Evolutionary conservation across 2,113 vertebrate species (phyloP), one percentile per base, ranked within the genome.

Genomic region (Oxyruncus cristatus): DNA sequence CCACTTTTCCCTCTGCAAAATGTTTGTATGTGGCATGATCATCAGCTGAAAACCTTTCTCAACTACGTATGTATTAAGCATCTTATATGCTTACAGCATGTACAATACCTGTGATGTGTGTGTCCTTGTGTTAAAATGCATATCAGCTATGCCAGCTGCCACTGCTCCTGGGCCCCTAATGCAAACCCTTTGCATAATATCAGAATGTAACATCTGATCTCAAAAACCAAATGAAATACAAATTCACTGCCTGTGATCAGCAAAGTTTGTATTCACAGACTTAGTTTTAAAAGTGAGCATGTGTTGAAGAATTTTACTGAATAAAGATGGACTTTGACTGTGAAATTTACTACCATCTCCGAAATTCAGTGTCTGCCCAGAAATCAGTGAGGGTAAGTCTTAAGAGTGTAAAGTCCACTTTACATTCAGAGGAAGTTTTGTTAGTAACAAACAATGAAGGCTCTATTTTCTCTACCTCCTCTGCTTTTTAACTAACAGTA

Each of bases 11-110:
- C n/a, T 14, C 16, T 44, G 27, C 47, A 44, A 21, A 42, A 47
- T 1, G 0, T 39, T 71, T 86, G 16, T 44, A 70, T 35, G 30
- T 74, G 56, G 46, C 0, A 2, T 30, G 27, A 30, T 37, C 37
- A 56, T 41, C 24, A 42, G 6, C 15, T 77, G 61, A 83, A 86
- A 37, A 67, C 8, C 5, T 37, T 85, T 55, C 59, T 61, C 49
- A 65, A 19, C 24, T 26, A 52, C 9, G 6, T 32, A 3, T 2
- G 3, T 41, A 11, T 41, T 28, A 28, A 84, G 12, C 14, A 62
- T 12, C 6, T 49, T 56, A 42, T 0, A 2, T 42, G 33, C 21
- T 56, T 42, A 56, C 0, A 0, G 11, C n/a, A 56, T 0, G 2
- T 28, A 13, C 49, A 41, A 15, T 24, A 26, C 17, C 30, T 11